Conservation (phyloP, 2,113 vertebrate genomes). For the Hirundichthys speculiger region DNA sequence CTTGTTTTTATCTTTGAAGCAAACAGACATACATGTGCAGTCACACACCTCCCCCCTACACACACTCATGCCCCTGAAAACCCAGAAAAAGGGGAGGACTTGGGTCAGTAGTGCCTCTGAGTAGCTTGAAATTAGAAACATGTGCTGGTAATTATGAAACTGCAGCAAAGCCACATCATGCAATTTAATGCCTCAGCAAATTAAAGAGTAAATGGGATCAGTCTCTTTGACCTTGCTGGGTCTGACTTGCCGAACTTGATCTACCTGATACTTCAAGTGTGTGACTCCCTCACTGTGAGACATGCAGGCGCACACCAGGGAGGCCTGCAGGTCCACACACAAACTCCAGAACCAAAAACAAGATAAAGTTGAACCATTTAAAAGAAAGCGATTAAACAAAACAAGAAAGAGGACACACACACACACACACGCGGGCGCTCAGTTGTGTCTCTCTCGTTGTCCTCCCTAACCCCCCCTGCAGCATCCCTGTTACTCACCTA, state of each 20-base stretch:
- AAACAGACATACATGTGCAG: not conserved
- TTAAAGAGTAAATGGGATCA: slow-evolving; percentile 82
- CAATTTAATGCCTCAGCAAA: slow-evolving; percentile 85
- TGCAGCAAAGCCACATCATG: slow-evolving; percentile 81
- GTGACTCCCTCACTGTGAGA: slow-evolving; percentile 37
- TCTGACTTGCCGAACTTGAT: slow-evolving; percentile 68
- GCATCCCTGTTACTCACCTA: slow-evolving; percentile 90
- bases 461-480: slow-evolving; percentile 3
- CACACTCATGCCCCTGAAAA: slow-evolving; percentile 45
- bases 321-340: not conserved
- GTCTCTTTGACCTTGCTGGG: slow-evolving; percentile 81
- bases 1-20: no score
- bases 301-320: not conserved
- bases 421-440: slow-evolving; percentile 1
- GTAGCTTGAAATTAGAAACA: slow-evolving; percentile 84
- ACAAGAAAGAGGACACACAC: not conserved
- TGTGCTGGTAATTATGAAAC: slow-evolving; percentile 86
- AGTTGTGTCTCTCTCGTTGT: slow-evolving; percentile 19
- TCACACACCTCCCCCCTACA: not conserved
- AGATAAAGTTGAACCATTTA: not conserved
- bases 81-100: slow-evolving; percentile 77
- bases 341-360: not conserved
- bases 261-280: slow-evolving; percentile 63
- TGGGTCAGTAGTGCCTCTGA: slow-evolving; percentile 82
- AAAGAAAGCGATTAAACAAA: slow-evolving; percentile 10